Conservation (phyloP, 2,888 invertebrate genomes). For the Scaeva pyrastri region DNA sequence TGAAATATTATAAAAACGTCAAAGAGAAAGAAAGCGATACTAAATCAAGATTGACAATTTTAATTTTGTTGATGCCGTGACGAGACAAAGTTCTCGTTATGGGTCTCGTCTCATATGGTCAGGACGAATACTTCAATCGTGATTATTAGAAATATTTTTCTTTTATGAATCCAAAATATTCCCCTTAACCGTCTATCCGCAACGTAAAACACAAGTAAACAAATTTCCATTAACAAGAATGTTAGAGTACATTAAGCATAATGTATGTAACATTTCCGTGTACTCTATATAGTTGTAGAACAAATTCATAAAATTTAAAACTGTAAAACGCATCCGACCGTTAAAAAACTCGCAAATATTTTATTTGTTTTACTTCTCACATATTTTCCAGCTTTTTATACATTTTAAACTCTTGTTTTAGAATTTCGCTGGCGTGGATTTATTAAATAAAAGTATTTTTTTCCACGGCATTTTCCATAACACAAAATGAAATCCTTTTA, state of each 20-base stretch:
- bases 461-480: background rate
- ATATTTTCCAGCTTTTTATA: constrained; percentile 27
- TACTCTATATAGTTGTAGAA: background rate
- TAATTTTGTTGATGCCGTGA: too few relatives aligned
- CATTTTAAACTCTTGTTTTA: constrained; percentile 53
- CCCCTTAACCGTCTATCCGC: background rate
- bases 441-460: constrained; percentile 47
- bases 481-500: constrained; percentile 19
- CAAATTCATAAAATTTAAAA: constrained; percentile 6
- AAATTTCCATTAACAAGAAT: constrained; percentile 25
- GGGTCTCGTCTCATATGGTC: background rate
- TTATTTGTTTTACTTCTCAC: constrained; percentile 41
- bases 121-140: too few relatives aligned
- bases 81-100: too few relatives aligned
- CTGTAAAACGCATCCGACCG: constrained; percentile 31
- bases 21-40: too few relatives aligned
- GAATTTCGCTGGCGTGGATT: constrained; percentile 47
- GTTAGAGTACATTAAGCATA: constrained; percentile 9
- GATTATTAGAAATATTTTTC: too few relatives aligned
- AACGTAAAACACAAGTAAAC: background rate
- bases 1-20: background rate
- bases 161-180: background rate
- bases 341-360: constrained; percentile 27
- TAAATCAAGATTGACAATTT: too few relatives aligned
- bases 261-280: background rate